Conservation (phyloP, 23 tunicate species). For the Diplosoma virens region DNA sequence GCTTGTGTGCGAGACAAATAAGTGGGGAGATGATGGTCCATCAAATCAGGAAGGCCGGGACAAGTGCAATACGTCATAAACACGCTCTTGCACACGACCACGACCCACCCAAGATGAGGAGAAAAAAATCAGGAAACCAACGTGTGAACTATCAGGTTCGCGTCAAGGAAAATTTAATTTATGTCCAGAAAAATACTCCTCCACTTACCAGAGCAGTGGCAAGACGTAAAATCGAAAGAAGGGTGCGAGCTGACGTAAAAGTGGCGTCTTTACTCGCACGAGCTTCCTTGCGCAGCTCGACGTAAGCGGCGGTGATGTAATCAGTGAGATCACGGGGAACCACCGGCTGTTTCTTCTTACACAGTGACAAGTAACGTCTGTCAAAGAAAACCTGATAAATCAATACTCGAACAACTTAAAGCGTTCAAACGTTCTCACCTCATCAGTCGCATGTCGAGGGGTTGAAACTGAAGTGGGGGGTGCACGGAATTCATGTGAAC, state of each 20-base stretch:
- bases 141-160: background rate
- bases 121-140: background rate
- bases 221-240: slow-evolving; percentile 83
- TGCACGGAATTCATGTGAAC: slow-evolving; percentile 97
- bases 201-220: slow-evolving; percentile 91
- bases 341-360: slow-evolving; percentile 85
- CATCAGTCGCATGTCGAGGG: slow-evolving; percentile 84
- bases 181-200: background rate
- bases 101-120: slow-evolving; percentile 18
- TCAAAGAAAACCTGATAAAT: background rate
- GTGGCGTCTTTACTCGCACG: slow-evolving; percentile 89
- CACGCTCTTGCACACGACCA: slow-evolving; percentile 35
- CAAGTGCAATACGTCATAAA: slow-evolving; percentile 84
- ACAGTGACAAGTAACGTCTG: slow-evolving; percentile 90
- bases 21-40: background rate
- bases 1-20: background rate
- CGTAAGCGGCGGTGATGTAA: slow-evolving; percentile 97
- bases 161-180: background rate
- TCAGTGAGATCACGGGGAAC: slow-evolving; percentile 86
- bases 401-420: background rate
- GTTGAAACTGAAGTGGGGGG: slow-evolving; percentile 86
- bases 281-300: slow-evolving; percentile 95
- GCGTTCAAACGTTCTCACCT: slow-evolving; percentile 32
- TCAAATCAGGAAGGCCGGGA: slow-evolving; percentile 87
- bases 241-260: slow-evolving; percentile 95